Evolutionary conservation across 2,797 vertebrate genomes (phyloP).

Genomic region (Chelidonichthys spinosus): DNA sequence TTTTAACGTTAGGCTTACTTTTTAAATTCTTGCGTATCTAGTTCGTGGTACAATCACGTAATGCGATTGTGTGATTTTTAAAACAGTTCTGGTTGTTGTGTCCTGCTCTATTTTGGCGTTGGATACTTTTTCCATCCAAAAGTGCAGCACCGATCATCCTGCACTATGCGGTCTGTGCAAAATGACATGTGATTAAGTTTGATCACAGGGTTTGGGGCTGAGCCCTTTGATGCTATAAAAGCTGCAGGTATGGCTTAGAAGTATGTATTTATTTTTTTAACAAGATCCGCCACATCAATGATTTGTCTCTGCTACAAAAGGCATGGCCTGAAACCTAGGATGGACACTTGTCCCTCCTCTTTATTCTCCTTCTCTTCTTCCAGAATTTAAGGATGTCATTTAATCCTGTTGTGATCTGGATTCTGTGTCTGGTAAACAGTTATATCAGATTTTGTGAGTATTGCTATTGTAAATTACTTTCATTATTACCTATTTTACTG

Average conservation of each 20-base stretch:
- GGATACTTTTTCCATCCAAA: background rate
- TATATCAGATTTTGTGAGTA: background rate
- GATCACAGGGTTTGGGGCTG: constrained; percentile 25
- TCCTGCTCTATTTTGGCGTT: background rate
- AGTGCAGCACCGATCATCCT: constrained; percentile 4
- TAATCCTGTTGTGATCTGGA: background rate
- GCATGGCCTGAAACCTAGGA: background rate
- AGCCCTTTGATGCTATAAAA: constrained; percentile 47
- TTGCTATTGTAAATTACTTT: background rate
- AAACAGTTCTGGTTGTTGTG: background rate
- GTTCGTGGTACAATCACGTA: background rate
- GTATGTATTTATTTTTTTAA: constrained; percentile 3
- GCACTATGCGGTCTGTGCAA: constrained; percentile 17
- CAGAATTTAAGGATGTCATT: background rate
- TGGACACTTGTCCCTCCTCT: constrained; percentile 2
- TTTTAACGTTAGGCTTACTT: background rate
- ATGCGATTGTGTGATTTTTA: background rate
- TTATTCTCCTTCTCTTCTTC: background rate
- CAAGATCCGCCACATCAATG: background rate
- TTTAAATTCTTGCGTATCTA: no score
- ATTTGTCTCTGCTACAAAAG: background rate
- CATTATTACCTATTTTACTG: background rate
- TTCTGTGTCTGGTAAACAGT: background rate
- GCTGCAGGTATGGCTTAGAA: constrained; percentile 5
- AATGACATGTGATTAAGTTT: constrained; percentile 33